Evolutionary conservation across 2,113 vertebrate species (phyloP).

Genomic region (Polypterus bichir): DNA sequence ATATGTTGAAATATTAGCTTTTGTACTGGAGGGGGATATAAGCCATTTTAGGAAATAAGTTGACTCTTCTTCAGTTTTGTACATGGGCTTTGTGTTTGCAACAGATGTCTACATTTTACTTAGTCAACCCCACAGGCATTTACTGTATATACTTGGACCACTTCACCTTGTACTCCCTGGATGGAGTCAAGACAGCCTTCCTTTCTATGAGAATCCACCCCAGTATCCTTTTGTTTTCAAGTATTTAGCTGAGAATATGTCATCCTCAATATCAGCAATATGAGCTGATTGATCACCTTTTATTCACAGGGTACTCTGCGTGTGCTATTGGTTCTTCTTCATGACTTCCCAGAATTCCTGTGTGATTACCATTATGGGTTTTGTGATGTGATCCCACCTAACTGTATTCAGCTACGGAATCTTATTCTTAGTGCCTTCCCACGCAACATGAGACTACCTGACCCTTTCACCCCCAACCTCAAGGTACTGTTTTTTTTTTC

Average conservation of each 20-base stretch:
- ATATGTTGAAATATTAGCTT: too few species aligned
- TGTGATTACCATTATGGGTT: conserved; percentile 98
- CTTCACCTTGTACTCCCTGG: too few species aligned
- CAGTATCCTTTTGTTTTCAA: too few species aligned
- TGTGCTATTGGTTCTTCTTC: conserved; percentile 88
- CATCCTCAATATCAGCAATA: neutral
- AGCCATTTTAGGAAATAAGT: too few species aligned
- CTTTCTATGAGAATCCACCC: too few species aligned
- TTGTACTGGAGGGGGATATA: too few species aligned
- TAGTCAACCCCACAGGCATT: too few species aligned
- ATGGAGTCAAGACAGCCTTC: too few species aligned
- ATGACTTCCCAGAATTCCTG: conserved; percentile 97
- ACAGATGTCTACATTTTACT: too few species aligned
- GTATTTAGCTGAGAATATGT: neutral
- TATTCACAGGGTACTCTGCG: conserved; percentile 77
- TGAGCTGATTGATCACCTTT: neutral
- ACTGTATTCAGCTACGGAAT: conserved; percentile 97
- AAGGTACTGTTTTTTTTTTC: conserved; percentile 56
- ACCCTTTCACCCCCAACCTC: conserved; percentile 94
- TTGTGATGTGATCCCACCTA: conserved; percentile 96
- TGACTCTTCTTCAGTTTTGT: too few species aligned
- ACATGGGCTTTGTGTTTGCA: too few species aligned
- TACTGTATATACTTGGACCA: too few species aligned
- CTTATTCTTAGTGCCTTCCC: conserved; percentile 98
- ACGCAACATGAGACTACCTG: conserved; percentile 97